Percentiles rank a stretch among this genome's conserved stretches.
phyloP scores from a whole-genome alignment of 2,113 vertebrate genomes.

The Glaucomys volans region DNA sequence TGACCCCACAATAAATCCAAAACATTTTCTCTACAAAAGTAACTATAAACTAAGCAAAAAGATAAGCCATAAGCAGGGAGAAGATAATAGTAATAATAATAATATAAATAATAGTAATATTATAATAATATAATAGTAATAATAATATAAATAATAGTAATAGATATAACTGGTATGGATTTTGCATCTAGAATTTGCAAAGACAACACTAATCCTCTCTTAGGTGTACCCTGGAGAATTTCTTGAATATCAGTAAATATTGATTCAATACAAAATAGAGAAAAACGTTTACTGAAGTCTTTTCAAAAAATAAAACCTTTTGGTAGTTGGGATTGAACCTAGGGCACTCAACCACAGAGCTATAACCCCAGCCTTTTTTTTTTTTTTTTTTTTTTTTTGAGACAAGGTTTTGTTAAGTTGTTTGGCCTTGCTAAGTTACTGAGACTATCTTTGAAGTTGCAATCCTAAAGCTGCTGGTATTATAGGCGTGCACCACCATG shows the following conservation, averaged over 20 bases:
- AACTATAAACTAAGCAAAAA: neutral
- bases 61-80: neutral
- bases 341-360: no score
- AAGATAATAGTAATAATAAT: slow-evolving; percentile 7
- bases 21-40: neutral
- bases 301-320: neutral
- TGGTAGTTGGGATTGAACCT: no score
- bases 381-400: no score
- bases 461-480: no score
- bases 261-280: neutral
- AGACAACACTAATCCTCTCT: neutral
- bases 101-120: no score
- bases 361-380: no score
- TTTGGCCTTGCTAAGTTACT: no score
- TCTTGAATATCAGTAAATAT: neutral
- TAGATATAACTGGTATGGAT: neutral
- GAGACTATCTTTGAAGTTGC: no score
- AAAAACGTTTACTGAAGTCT: neutral
- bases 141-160: slow-evolving; percentile 13
- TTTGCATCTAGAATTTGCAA: slow-evolving; percentile 19
- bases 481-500: no score
- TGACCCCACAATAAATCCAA: neutral
- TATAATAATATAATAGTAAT: no score
- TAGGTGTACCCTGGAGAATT: neutral
- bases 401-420: no score